Base-by-base conservation (phyloP, 2,797 vertebrate species). In the Pagetopsis macropterus region DNA sequence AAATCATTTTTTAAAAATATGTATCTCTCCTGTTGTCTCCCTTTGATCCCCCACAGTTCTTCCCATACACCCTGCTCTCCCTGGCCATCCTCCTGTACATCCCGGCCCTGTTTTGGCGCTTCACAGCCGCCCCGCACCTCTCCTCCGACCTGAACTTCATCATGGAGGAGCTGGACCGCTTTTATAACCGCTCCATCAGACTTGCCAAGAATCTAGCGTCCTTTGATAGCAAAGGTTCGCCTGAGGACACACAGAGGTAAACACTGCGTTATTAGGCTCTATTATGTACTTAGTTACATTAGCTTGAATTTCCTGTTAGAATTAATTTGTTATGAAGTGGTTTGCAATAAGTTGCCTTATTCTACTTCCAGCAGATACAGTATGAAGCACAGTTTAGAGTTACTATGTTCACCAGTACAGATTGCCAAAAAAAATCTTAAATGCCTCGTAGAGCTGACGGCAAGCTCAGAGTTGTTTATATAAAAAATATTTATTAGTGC, bases 111-210 rank as follows among this genome's bases (percentile, higher is more conserved):
- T 94, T 97, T 88, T 99, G 98, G 98, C 95, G 95, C 69, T 98
- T 98, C 82, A 93, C 96, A 0, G 96, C 96, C 2, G 94, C 95
- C 0, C 97, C 97, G 2, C 96, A 96, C 70, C 95, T 99, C 60
- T 97, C 94, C 79, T 97, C 97, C 8, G 98, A 99, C 85, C 93
- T 99, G 85, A 96, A 93, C 85, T 99, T 99, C 77, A 98, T 99
- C 75, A 96, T 99, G 96, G 97, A 98, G 83, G 98, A 99, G 70
- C 95, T 99, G 44, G 98, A 99, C 89, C 97, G 96, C 86, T 96
- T 96, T 81, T 99, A 99, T 81, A 99, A 98, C 76, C 94, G 95
- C 0, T 92, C 96, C 58, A 98, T 99, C 84, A 95, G 90, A 89
- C 92, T 97, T 4, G 95, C 96, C 48, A 97, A 96, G 78, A 96